Conservation (phyloP, 2,888 invertebrate genomes). For the Archips crataeganus region DNA sequence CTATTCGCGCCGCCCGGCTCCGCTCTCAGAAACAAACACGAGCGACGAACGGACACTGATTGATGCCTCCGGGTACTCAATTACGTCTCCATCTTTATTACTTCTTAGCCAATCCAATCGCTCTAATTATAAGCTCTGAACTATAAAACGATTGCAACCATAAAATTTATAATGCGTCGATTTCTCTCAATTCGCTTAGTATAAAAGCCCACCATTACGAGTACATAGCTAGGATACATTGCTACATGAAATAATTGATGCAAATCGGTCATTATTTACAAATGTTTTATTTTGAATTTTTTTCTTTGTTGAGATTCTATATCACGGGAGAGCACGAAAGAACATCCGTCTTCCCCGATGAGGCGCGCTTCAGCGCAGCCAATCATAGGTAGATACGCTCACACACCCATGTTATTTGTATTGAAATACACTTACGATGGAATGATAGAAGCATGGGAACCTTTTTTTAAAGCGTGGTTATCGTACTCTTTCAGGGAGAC, state of each 20-base stretch:
- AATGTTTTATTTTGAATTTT: slow-evolving; percentile 78
- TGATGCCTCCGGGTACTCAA: slow-evolving; percentile 65
- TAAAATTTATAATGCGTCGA: slow-evolving; percentile 61
- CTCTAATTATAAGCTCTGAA: slow-evolving; percentile 61
- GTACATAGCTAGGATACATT: background rate
- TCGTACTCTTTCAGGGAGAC: slow-evolving; percentile 89
- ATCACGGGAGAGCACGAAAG: slow-evolving; percentile 85
- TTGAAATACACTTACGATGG: slow-evolving; percentile 25
- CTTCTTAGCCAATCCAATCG: slow-evolving; percentile 60
- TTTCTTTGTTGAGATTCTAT: slow-evolving; percentile 85
- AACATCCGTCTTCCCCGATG: slow-evolving; percentile 82
- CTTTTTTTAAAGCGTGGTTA: slow-evolving; percentile 45
- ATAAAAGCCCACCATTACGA: slow-evolving; percentile 15
- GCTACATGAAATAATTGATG: slow-evolving; percentile 6
- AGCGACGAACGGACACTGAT: slow-evolving; percentile 58
- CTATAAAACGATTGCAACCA: slow-evolving; percentile 53
- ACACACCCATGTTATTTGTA: slow-evolving; percentile 55
- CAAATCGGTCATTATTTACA: slow-evolving; percentile 43
- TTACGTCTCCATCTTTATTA: slow-evolving; percentile 64
- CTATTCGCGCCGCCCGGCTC: slow-evolving; percentile 59
- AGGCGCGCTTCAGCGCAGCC: slow-evolving; percentile 82
- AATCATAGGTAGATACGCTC: slow-evolving; percentile 81
- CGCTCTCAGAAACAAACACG: slow-evolving; percentile 68
- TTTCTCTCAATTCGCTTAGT: slow-evolving; percentile 49
- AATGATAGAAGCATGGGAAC: slow-evolving; percentile 18